These are phyloP conservation scores for Limnephilus rhombicus DNA, from an alignment of 2,888 invertebrate genomes.

Conservation along the genomic window DNA sequence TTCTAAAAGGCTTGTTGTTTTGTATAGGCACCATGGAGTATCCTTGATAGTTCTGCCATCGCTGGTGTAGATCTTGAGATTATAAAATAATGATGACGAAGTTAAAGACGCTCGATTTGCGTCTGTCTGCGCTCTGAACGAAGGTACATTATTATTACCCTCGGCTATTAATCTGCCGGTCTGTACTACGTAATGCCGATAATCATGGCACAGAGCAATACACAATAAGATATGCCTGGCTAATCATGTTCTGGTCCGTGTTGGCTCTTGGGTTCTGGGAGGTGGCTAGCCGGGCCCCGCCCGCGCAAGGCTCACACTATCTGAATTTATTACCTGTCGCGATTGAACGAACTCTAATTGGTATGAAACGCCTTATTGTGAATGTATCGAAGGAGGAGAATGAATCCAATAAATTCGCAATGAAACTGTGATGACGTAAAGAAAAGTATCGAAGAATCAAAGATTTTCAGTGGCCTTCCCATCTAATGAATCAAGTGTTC, in stretches of 20 bases:
- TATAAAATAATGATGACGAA: constrained; percentile 28
- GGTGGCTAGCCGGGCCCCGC: constrained; percentile 28
- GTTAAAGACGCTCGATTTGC: constrained; percentile 35
- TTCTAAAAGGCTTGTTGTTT: neutral
- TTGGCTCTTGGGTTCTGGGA: neutral
- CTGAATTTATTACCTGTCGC: constrained; percentile 38
- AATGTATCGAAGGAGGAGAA: neutral
- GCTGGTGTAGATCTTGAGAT: neutral
- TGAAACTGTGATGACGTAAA: neutral
- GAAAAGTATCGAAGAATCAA: neutral
- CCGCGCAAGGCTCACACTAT: constrained; percentile 17
- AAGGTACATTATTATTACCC: constrained; percentile 33
- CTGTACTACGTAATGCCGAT: constrained; percentile 34
- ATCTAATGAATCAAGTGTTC: too few species aligned
- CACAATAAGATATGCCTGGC: constrained; percentile 35
- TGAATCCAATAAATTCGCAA: neutral
- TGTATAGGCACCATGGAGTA: neutral
- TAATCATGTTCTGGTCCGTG: constrained; percentile 28
- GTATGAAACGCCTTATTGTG: neutral
- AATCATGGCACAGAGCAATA: constrained; percentile 35
- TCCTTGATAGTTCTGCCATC: neutral
- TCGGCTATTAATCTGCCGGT: constrained; percentile 27
- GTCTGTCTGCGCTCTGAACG: neutral
- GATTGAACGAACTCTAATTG: constrained; percentile 14
- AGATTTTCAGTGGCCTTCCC: neutral